Evolutionary conservation across 2,797 vertebrate species (phyloP), one percentile per base, ranked within the genome.

Genomic region (Myotis myotis): DNA sequence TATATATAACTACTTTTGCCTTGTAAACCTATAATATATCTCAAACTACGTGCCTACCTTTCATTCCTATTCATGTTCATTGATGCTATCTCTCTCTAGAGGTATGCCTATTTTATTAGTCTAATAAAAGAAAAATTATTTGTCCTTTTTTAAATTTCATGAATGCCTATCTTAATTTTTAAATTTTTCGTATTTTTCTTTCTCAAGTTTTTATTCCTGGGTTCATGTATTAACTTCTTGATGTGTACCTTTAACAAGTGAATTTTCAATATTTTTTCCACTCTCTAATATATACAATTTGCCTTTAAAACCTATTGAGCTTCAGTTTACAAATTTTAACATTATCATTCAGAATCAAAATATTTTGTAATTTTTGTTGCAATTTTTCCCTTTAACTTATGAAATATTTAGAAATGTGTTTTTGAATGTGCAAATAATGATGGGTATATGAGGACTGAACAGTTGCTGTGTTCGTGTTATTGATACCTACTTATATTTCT

Each of bases 101-200:
- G 9, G 23, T 71, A 60, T 82, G 13, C 55, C 41, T 82, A 12
- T 83, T 86, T 93, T 41, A 33, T 89, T 89, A 89, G 66, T 53
- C 78, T 78, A 92, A 51, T 74, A 28, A 68, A 68, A 74, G 70
- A 13, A 30, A 53, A 9, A 2, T 15, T 47, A 47, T 30, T 80
- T 93, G 8, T 89, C 76, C 13, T 88, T 94, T 89, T 78, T 94
- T 78, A 33, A 84, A 8, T 72, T 76, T 71, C 41, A 88, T 36
- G 19, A 80, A 60, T 53, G 1, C 74, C 22, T 70, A 49, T 30
- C 76, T 16, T 81, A 89, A 55, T 53, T 89, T 25, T 53, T 83
- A 51, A 62, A 1, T 19, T 12, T 96, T 89, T 79, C 19, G 6
- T 62, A 60, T 44, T 38, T 11, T 87, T 71, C n/a, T 71, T 80